Conservation (phyloP, 2,888 invertebrate genomes). For the Galerucella nymphaeae region DNA sequence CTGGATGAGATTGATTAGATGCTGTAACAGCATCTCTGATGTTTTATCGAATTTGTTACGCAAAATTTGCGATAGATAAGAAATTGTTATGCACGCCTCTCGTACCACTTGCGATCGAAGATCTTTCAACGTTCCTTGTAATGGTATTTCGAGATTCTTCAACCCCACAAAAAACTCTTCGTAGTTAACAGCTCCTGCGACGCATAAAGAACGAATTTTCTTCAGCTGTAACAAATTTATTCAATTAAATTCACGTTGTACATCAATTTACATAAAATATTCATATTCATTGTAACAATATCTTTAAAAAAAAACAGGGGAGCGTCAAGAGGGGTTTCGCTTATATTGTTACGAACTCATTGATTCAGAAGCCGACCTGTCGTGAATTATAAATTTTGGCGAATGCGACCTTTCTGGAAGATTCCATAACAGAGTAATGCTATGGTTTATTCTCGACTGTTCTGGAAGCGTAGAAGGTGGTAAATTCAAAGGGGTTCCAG, state of each 20-base stretch:
- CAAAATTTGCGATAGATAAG: slow-evolving; percentile 88
- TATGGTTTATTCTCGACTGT: too few relatives aligned
- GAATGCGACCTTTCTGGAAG: too few relatives aligned
- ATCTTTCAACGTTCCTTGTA: slow-evolving; percentile 86
- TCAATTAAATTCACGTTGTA: too few relatives aligned
- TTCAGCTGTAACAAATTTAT: slow-evolving; percentile 73
- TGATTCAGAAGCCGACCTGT: too few relatives aligned
- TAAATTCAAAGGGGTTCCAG: too few relatives aligned
- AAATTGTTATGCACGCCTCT: slow-evolving; percentile 95
- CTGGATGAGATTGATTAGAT: slow-evolving; percentile 89
- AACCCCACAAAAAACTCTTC: slow-evolving; percentile 82
- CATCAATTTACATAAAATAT: slow-evolving; percentile 37
- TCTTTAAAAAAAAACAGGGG: too few relatives aligned
- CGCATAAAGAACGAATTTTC: slow-evolving; percentile 83
- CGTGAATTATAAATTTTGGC: too few relatives aligned
- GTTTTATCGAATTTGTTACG: slow-evolving; percentile 87
- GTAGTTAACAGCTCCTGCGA: slow-evolving; percentile 79
- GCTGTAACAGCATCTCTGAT: slow-evolving; percentile 84
- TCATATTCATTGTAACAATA: neutral
- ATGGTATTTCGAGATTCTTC: slow-evolving; percentile 82
- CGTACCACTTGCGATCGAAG: slow-evolving; percentile 92
- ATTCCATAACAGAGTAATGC: too few relatives aligned
- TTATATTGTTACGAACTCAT: too few relatives aligned
- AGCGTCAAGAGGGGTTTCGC: too few relatives aligned
- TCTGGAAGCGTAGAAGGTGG: too few relatives aligned